Percentiles rank a stretch among this genome's conserved stretches.
These are phyloP conservation scores for Tenthredo scrophulariae DNA, from an alignment of 2,888 invertebrate species.

Conservation along the genomic window DNA sequence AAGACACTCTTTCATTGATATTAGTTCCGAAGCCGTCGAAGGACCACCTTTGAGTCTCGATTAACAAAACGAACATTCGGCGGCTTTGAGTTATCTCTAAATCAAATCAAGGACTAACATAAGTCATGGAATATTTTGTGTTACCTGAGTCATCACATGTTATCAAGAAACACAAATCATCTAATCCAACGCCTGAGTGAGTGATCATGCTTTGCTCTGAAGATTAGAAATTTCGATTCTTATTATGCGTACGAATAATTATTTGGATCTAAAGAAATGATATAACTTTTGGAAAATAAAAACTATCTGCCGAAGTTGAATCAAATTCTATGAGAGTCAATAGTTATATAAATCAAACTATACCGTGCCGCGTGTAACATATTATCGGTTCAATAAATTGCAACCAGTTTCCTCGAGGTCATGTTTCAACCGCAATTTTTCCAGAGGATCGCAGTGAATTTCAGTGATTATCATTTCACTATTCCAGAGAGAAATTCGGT, in stretches of 20 bases:
- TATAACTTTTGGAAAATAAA: neutral
- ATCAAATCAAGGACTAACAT: no score
- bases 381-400: neutral
- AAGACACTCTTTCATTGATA: no score
- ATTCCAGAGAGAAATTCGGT: neutral
- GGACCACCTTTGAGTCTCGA: no score
- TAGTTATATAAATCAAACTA: neutral
- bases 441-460: neutral
- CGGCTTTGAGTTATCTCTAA: no score
- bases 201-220: neutral
- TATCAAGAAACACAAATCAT: neutral
- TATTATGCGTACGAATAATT: neutral
- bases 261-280: neutral
- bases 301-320: neutral
- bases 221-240: neutral
- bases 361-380: neutral
- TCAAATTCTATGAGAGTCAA: neutral
- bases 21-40: no score
- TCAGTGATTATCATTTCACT: neutral
- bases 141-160: neutral
- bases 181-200: neutral
- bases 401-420: constrained; percentile 28
- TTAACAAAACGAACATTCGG: no score
- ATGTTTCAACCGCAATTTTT: neutral
- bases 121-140: no score